Evolutionary conservation across 2,888 invertebrate genomes (phyloP), one percentile per base, ranked within the genome.

Genomic region (Lamellibrachia satsuma): DNA sequence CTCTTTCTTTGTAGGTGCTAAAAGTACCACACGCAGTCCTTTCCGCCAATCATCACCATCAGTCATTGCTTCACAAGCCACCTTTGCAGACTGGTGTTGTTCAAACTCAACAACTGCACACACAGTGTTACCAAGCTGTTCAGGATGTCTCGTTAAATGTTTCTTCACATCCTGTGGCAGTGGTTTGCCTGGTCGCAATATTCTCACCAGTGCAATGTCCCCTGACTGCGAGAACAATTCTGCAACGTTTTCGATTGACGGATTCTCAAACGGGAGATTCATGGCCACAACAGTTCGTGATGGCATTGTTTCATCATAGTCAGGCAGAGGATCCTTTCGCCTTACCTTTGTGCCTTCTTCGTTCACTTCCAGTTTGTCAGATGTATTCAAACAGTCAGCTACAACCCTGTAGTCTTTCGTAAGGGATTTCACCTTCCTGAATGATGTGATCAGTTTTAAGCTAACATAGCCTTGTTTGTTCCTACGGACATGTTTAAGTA

Each of bases 401-500:
- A 99, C 99, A 52, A 98, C 98, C 94, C 98, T 97, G 98, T 99
- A 99, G 96, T 99, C 99, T 96, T 98, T 98, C 22, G 99, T 98
- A 93, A 99, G 97, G 95, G 98, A 98, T 95, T 99, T 99, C 91
- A 99, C 98, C 94, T 98, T 97, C 96, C 99, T 98, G 96, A 99
- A 99, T 95, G 99, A 99, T 22, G 99, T 98, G 94, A 99, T 98
- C 93, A 99, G 97, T 96, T 99, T 99, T 92, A 99, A 97, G 92
- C 98, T 99, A 27, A 99, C 99, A 97, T 98, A 99, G 51, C 99
- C 99, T 97, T 99, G 99, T 97, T 99, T 99, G 96, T 99, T 99
- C 92, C 99, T 97, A 93, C 98, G 98, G 52, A 99, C 99, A 96
- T 99, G 99, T 96, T 99, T 99, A 94, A 99, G 97, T 91, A 99